Evolutionary conservation across 2,888 invertebrate genomes (phyloP).

Genomic region (Netelia virgata): DNA sequence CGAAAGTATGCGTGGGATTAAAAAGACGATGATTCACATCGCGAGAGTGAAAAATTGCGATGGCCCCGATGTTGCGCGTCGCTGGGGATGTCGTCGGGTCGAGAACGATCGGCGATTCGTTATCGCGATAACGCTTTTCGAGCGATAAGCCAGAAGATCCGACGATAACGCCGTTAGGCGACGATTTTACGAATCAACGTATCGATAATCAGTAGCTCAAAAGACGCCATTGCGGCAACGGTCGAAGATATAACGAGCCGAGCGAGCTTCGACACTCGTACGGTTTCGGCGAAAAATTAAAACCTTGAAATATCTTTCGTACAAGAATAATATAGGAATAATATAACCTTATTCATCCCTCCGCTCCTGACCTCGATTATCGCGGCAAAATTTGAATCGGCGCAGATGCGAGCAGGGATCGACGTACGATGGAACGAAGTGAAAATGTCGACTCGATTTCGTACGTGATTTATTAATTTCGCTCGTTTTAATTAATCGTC

Average conservation of each 20-base stretch:
- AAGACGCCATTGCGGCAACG: conserved; percentile 19
- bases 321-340: not conserved
- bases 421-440: not conserved
- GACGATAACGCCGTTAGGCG: conserved; percentile 42
- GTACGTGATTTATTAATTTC: conserved; percentile 30
- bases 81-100: conserved; percentile 12
- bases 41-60: conserved; percentile 44
- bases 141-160: conserved; percentile 63
- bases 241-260: not conserved
- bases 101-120: conserved; percentile 25
- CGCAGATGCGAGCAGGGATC: not conserved
- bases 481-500: not conserved
- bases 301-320: conserved; percentile 30
- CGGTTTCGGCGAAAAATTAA: conserved; percentile 44
- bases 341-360: not conserved
- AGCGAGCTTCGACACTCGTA: conserved; percentile 27
- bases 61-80: not conserved
- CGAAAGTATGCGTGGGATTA: not conserved
- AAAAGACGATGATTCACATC: conserved; percentile 62
- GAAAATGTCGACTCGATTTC: conserved; percentile 16
- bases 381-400: not conserved
- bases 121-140: conserved; percentile 67
- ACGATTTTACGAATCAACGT: conserved; percentile 22
- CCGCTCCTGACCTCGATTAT: not conserved
- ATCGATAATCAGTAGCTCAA: conserved; percentile 42